Evolutionary conservation across 2,113 vertebrate species (phyloP).

Genomic region (Tachuris rubrigastra): DNA sequence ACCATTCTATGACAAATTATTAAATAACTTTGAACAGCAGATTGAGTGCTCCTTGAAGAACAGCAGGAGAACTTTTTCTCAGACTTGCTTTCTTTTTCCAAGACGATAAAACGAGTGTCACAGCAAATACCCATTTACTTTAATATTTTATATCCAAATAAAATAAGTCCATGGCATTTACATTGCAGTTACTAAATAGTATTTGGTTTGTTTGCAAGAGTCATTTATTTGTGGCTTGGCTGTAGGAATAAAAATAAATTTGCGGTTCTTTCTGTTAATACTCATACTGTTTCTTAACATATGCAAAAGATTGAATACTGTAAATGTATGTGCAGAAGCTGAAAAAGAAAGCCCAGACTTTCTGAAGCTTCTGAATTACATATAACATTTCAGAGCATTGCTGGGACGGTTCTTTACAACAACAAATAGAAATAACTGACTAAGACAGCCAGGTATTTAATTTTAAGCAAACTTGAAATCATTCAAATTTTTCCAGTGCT

Average conservation of each 20-base stretch:
- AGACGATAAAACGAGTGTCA: background rate
- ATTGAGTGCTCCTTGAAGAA: constrained; percentile 46
- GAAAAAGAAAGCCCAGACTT: constrained; percentile 8
- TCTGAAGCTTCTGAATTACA: constrained; percentile 18
- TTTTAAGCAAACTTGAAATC: background rate
- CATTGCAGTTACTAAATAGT: constrained; percentile 49
- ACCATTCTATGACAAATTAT: constrained; percentile 62
- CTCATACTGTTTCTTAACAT: constrained; percentile 56
- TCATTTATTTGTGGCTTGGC: constrained; percentile 67
- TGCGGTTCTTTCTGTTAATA: constrained; percentile 45
- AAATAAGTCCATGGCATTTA: constrained; percentile 49
- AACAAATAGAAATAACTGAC: background rate
- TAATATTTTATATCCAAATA: constrained; percentile 58
- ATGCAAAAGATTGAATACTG: constrained; percentile 40
- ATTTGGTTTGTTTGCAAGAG: constrained; percentile 49
- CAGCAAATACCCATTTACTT: constrained; percentile 59
- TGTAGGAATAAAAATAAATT: constrained; percentile 53
- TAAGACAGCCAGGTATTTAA: background rate
- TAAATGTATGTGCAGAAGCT: constrained; percentile 33
- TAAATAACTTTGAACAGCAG: constrained; percentile 61
- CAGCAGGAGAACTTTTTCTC: constrained; percentile 33
- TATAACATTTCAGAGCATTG: constrained; percentile 12
- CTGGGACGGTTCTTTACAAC: background rate
- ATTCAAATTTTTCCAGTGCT: background rate
- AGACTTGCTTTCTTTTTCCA: background rate